These are phyloP conservation scores for Cyanoderma ruficeps DNA, from an alignment of 2,113 vertebrate genomes.

Conservation along the genomic window DNA sequence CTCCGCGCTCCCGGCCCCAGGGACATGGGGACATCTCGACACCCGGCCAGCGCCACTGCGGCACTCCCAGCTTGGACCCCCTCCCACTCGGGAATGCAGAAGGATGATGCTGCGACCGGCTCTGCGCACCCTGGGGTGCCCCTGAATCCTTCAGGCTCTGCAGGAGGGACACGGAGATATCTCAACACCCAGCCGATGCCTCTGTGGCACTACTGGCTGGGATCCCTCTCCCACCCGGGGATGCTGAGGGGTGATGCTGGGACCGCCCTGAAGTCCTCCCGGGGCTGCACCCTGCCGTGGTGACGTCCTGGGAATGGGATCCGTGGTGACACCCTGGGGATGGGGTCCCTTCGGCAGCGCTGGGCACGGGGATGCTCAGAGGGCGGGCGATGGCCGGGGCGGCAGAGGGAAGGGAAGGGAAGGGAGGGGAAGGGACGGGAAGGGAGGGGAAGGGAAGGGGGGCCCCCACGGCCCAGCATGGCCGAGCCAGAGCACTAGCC, in stretches of 20 bases:
- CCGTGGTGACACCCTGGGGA: background rate
- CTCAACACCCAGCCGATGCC: background rate
- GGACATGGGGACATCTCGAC: constrained; percentile 29
- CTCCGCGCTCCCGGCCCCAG: constrained; percentile 35
- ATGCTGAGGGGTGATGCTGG: background rate
- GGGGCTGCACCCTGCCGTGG: background rate
- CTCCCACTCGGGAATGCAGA: background rate
- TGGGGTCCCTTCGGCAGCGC: background rate
- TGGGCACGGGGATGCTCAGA: background rate
- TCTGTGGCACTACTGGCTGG: background rate
- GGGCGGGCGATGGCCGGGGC: background rate
- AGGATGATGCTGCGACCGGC: background rate
- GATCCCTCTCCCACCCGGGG: background rate
- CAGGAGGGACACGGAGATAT: background rate
- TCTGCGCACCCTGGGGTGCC: background rate
- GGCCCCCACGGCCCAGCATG: constrained; percentile 1
- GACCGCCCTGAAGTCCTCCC: background rate
- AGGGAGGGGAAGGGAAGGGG: background rate
- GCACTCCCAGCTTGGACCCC: background rate
- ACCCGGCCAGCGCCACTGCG: constrained; percentile 1
- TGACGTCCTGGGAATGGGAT: background rate
- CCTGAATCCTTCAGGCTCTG: constrained; percentile 24
- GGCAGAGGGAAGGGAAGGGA: background rate
- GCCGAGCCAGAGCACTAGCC: constrained; percentile 53
- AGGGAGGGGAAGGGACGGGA: background rate